Percentiles rank a stretch among this genome's conserved stretches.
Conservation (phyloP, 2,888 invertebrate species). For the Chelonus formosanus region DNA sequence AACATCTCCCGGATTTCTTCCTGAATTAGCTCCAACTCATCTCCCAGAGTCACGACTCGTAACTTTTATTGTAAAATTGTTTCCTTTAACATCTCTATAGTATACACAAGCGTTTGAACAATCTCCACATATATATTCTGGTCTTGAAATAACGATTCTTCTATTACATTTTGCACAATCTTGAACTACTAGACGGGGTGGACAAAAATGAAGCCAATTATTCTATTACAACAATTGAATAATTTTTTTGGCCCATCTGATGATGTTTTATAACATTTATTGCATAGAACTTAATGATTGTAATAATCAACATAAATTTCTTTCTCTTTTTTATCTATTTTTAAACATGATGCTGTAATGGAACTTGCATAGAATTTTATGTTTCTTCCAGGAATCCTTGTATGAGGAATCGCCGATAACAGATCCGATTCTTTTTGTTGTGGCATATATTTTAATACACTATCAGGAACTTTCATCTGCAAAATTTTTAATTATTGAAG, state of each 20-base stretch:
- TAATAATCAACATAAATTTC: too few relatives aligned
- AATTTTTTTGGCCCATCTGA: too few relatives aligned
- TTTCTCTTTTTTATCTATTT: too few relatives aligned
- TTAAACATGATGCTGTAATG: background rate
- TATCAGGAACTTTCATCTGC: slow-evolving; percentile 7
- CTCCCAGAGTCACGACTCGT: too few relatives aligned
- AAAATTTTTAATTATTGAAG: slow-evolving; percentile 8
- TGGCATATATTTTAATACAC: background rate
- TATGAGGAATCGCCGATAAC: slow-evolving; percentile 10
- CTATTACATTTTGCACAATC: background rate
- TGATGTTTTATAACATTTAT: background rate
- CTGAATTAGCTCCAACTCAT: too few relatives aligned
- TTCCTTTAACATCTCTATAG: background rate
- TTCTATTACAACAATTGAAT: too few relatives aligned
- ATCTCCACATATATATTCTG: background rate
- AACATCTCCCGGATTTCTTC: too few relatives aligned
- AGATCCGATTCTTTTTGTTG: background rate
- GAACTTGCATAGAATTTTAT: slow-evolving; percentile 8
- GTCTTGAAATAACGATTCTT: background rate
- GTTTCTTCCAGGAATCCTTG: slow-evolving; percentile 15
- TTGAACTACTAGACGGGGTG: background rate
- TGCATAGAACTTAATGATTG: background rate
- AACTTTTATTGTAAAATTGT: too few relatives aligned
- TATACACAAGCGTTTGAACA: background rate
- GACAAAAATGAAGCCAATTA: too few relatives aligned